phyloP scores from a whole-genome alignment of 2,888 invertebrate species.

The Allophyes oxyacanthae region DNA sequence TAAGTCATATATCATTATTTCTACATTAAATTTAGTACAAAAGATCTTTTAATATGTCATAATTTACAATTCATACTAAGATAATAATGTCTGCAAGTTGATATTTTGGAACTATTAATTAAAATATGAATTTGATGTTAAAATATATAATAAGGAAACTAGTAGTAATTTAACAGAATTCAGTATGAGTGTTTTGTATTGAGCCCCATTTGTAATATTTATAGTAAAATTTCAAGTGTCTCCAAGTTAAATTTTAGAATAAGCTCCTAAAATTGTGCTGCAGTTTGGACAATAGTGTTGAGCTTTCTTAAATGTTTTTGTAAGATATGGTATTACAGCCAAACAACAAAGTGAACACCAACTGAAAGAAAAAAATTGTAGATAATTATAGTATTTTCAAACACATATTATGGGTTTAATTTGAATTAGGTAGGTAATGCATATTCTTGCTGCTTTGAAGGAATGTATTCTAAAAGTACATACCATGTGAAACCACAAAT shows the following conservation, averaged over 20 bases:
- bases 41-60: constrained; percentile 27
- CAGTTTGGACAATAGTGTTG: constrained; percentile 82
- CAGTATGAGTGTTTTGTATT: constrained; percentile 1
- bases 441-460: not conserved
- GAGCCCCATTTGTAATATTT: not conserved
- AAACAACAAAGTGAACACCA: constrained; percentile 84
- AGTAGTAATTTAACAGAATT: not conserved
- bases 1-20: too few relatives aligned
- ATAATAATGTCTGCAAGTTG: too few relatives aligned
- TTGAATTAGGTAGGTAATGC: too few relatives aligned
- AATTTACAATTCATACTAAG: constrained; percentile 8
- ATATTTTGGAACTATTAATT: not conserved
- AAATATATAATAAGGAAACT: not conserved
- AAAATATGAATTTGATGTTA: not conserved
- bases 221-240: not conserved
- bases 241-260: constrained; percentile 64
- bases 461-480: constrained; percentile 53
- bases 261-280: constrained; percentile 75
- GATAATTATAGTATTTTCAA: not conserved
- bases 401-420: not conserved
- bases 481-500: constrained; percentile 81
- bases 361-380: constrained; percentile 65
- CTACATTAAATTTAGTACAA: constrained; percentile 1
- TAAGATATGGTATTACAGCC: constrained; percentile 77
- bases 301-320: constrained; percentile 75